Conservation (phyloP, 2,113 vertebrate genomes). For the Sorex fumeus region DNA sequence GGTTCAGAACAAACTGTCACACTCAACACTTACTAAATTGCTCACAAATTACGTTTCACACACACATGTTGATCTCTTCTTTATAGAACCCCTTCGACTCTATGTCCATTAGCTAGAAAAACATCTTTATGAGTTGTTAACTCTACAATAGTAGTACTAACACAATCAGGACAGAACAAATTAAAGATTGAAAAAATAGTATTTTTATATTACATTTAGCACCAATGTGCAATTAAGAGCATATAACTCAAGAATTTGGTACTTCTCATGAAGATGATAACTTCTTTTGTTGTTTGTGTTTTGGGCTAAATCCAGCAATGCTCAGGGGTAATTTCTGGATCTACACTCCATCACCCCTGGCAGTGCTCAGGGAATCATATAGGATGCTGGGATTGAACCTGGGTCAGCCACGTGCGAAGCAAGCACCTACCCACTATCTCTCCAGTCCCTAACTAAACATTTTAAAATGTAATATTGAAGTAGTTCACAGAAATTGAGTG, state of each 20-base stretch:
- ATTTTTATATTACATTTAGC: not conserved
- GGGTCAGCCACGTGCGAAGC: too few relatives aligned
- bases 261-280: not conserved
- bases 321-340: too few relatives aligned
- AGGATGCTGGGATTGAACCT: too few relatives aligned
- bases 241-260: slow-evolving; percentile 24
- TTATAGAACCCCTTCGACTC: not conserved
- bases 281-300: not conserved
- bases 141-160: not conserved
- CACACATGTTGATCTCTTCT: not conserved
- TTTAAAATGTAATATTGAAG: not conserved
- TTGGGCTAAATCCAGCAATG: not conserved
- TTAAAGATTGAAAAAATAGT: slow-evolving; percentile 1
- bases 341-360: too few relatives aligned
- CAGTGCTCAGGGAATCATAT: too few relatives aligned
- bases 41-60: not conserved
- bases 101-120: not conserved
- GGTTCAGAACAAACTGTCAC: not conserved
- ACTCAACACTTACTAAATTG: not conserved
- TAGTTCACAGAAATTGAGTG: not conserved
- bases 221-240: slow-evolving; percentile 12
- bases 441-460: not conserved
- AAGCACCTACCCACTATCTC: not conserved
- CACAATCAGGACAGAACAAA: not conserved
- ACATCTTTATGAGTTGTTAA: slow-evolving; percentile 50